phyloP scores from a whole-genome alignment of 2,888 invertebrate genomes.

The Plemyria rubiginata region DNA sequence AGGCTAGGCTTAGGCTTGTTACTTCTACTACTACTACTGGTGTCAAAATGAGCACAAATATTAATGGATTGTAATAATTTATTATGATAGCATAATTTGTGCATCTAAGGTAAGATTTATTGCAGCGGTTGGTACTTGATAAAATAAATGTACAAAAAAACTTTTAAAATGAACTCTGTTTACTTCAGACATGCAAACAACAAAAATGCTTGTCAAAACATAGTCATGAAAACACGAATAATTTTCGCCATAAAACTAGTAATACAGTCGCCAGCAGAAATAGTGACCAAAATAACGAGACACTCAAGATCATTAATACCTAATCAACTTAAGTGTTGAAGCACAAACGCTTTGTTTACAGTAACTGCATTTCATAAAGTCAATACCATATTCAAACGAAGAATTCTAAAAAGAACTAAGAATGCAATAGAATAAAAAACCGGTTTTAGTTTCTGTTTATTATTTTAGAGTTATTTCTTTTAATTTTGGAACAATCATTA shows the following conservation, averaged over 20 bases:
- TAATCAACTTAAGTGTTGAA: neutral
- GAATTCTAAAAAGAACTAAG: too few species aligned
- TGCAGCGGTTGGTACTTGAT: neutral
- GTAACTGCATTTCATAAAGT: too few species aligned
- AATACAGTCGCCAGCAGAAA: constrained; percentile 5
- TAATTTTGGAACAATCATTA: too few species aligned
- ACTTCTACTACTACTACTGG: too few species aligned
- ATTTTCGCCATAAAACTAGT: constrained; percentile 14
- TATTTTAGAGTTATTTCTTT: too few species aligned
- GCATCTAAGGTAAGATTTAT: neutral
- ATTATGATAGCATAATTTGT: too few species aligned
- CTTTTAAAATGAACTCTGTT: neutral
- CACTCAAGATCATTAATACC: neutral
- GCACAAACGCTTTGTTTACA: neutral
- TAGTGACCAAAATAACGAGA: neutral
- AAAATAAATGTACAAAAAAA: neutral
- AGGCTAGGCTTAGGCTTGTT: too few species aligned
- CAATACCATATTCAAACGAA: too few species aligned
- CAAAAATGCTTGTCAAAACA: constrained; percentile 19
- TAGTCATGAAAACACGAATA: constrained; percentile 16
- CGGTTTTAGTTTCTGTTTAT: too few species aligned
- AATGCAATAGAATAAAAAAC: too few species aligned
- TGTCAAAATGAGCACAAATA: too few species aligned
- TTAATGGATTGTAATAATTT: too few species aligned
- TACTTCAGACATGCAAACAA: constrained; percentile 9